A percentile compares a stretch with the other conserved stretches of the same genome.
phyloP scores from a whole-genome alignment of 2,113 vertebrate species.

The Hypocryptadius cinnamomeus region DNA sequence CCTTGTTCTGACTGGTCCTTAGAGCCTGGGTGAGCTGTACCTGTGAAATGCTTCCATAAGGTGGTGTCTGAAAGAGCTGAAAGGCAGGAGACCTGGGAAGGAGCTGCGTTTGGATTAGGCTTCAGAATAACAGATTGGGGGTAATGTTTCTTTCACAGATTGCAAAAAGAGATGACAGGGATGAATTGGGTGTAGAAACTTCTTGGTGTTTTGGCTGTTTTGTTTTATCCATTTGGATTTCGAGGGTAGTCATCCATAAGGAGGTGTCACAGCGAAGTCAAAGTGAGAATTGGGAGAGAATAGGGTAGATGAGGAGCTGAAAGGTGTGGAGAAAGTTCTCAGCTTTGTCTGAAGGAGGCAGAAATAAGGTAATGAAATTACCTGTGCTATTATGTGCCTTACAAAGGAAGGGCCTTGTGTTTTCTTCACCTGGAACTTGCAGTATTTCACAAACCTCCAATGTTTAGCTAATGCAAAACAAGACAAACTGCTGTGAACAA shows the following conservation, averaged over 20 bases:
- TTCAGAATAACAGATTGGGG: neutral
- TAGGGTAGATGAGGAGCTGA: neutral
- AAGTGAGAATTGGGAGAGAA: neutral
- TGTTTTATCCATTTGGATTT: neutral
- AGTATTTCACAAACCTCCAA: neutral
- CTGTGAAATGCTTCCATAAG: neutral
- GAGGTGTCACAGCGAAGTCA: neutral
- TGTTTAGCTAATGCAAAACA: neutral
- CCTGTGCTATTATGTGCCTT: neutral
- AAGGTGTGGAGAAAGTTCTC: neutral
- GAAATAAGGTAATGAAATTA: neutral
- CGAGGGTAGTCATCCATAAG: neutral
- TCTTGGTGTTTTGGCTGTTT: neutral
- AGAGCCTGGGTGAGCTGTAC: neutral
- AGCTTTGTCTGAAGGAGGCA: neutral
- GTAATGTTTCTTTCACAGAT: neutral
- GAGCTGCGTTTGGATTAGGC: neutral
- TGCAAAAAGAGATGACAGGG: neutral
- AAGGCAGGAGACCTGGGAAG: neutral
- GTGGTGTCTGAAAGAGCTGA: neutral
- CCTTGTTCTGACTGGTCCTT: neutral
- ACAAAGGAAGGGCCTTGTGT: neutral
- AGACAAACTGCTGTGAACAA: conserved; percentile 1
- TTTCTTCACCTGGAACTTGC: neutral
- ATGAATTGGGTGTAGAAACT: neutral